Evolutionary conservation across 2,888 invertebrate genomes (phyloP), one percentile per base, ranked within the genome.

Genomic region (Philhelius pedissequus): DNA sequence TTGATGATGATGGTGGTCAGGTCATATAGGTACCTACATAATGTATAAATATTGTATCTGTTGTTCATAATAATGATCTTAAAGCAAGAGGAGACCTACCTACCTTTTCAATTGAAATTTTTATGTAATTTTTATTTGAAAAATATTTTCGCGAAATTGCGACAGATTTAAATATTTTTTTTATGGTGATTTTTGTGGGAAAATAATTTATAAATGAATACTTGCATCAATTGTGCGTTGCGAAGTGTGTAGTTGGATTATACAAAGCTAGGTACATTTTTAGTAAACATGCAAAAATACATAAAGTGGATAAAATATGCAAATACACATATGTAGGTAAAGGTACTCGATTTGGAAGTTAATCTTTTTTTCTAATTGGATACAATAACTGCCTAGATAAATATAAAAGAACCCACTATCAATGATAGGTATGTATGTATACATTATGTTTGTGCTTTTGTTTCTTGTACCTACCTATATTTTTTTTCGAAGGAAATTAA

Each of bases 61-160:
- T 60, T 60, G 60, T 40, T 62, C 7, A 13, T 43, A 18, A 43
- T 43, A 1, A n/a, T 50, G 32, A 60, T 38, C n/a, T n/a, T n/a
- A n/a, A n/a, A n/a, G n/a, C n/a, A n/a, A n/a, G 38, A 45, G 13
- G 15, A 27, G 30, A 62, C n/a, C n/a, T n/a, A n/a, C n/a, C n/a
- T 40, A n/a, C 6, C 6, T 40, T 58, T 68, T 69, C 62, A 54
- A 22, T 56, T 43, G 32, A 40, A 60, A 60, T 6, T 60, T 69
- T 52, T 43, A 48, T 45, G 62, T 62, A 50, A 52, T 60, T 52
- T 69, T 69, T 35, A 56, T 64, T 52, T 50, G 56, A 3, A 56
- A 68, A 35, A 35, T 20, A 32, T 11, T 20, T 58, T 8, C 4
- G 15, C 5, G n/a, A n/a, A 22, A 20, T 38, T 9, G 32, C 64